phyloP scores from a whole-genome alignment of 2,797 vertebrate species.

The Salmo trutta region DNA sequence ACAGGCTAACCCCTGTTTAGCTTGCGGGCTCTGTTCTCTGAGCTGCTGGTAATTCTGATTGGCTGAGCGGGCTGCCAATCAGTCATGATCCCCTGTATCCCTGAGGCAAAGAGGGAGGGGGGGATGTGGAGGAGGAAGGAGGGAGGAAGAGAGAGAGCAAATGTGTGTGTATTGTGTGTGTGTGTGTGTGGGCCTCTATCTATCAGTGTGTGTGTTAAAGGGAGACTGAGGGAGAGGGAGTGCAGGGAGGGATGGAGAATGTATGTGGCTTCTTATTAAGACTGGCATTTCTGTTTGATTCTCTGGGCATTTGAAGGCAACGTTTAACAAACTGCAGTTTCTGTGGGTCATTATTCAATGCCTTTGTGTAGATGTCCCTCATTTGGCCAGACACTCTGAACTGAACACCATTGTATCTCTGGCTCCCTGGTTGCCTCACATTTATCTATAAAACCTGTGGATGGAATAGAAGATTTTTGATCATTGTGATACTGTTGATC shows the following conservation, averaged over 20 bases:
- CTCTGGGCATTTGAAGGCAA: conserved; percentile 10
- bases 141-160: not conserved
- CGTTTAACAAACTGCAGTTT: conserved; percentile 6
- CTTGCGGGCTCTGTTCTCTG: conserved; percentile 62
- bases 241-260: conserved; percentile 19
- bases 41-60: conserved; percentile 70
- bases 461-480: not conserved
- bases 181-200: not conserved
- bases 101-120: conserved; percentile 29
- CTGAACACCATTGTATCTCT: not conserved
- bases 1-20: conserved; percentile 70
- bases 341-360: conserved; percentile 6
- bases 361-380: not conserved
- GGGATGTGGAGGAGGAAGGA: not conserved
- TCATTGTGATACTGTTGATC: not conserved
- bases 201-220: conserved; percentile 7
- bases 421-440: not conserved
- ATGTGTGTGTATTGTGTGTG: conserved; percentile 5
- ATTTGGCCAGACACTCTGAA: not conserved
- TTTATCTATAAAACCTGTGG: not conserved
- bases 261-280: conserved; percentile 1
- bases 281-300: conserved; percentile 15
- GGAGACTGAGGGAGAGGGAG: not conserved
- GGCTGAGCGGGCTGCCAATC: conserved; percentile 78
- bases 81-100: conserved; percentile 67